These are phyloP conservation scores for Meghimatium bilineatum DNA, from an alignment of 2,888 invertebrate genomes.

Conservation along the genomic window DNA sequence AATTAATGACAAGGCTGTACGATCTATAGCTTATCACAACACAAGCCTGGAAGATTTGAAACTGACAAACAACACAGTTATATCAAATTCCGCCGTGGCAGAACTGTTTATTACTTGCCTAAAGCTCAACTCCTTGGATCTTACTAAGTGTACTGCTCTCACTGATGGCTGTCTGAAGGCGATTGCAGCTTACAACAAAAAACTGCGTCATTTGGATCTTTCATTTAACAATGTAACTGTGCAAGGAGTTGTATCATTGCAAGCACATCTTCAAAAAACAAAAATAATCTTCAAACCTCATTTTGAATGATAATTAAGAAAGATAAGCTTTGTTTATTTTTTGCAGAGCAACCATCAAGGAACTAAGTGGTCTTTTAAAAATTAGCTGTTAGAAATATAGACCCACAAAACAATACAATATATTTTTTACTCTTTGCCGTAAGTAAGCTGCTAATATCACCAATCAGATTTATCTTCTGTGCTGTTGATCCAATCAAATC, in stretches of 20 bases:
- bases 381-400: too few species aligned
- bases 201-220: conserved; percentile 81
- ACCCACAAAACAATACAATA: too few species aligned
- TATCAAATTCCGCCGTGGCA: conserved; percentile 83
- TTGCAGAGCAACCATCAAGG: too few species aligned
- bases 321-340: too few species aligned
- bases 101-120: conserved; percentile 76
- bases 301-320: conserved; percentile 30
- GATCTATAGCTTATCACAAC: conserved; percentile 82
- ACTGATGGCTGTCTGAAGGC: conserved; percentile 81
- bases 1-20: conserved; percentile 83
- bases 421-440: too few species aligned
- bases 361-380: too few species aligned
- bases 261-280: conserved; percentile 59
- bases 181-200: conserved; percentile 79
- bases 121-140: conserved; percentile 81
- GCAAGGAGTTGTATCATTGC: conserved; percentile 67
- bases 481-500: too few species aligned
- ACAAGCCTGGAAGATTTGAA: conserved; percentile 83
- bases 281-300: conserved; percentile 44
- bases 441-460: too few species aligned
- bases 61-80: conserved; percentile 79
- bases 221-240: conserved; percentile 74
- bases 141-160: conserved; percentile 82
- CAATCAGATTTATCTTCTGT: too few species aligned